Conservation (phyloP, 92 coral and sea anemone species). For the Nematostella vectensis region DNA sequence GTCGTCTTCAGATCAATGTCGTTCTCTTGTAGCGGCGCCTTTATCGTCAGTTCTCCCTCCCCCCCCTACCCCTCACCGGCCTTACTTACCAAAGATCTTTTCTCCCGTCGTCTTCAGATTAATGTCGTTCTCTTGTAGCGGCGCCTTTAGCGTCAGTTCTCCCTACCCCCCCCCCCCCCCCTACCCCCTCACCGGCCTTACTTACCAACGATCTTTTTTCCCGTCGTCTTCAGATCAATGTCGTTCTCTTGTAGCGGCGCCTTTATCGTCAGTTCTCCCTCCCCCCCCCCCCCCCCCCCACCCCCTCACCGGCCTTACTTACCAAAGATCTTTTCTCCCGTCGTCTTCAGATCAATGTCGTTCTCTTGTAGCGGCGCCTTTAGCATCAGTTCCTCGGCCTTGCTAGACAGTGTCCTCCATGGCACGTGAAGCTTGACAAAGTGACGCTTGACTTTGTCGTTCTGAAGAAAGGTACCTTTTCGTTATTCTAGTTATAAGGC, state of each 20-base stretch:
- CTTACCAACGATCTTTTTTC: constrained; percentile 29
- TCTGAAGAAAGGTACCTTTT: constrained; percentile 3
- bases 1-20: too few relatives aligned
- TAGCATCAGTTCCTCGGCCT: constrained; percentile 55
- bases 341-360: constrained; percentile 42
- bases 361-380: constrained; percentile 54
- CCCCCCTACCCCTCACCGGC: too few relatives aligned
- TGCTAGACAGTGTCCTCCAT: constrained; percentile 38
- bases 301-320: constrained; percentile 1
- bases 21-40: too few relatives aligned
- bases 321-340: constrained; percentile 32
- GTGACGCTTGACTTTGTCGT: constrained; percentile 22
- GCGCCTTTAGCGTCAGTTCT: too few relatives aligned
- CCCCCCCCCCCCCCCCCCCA: too few relatives aligned
- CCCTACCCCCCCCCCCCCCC: too few relatives aligned
- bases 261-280: constrained; percentile 48
- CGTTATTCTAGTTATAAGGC: too few relatives aligned
- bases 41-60: too few relatives aligned
- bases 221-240: constrained; percentile 32
- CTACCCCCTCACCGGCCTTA: too few relatives aligned
- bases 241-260: constrained; percentile 57
- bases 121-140: too few relatives aligned
- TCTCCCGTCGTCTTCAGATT: too few relatives aligned
- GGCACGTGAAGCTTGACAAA: constrained; percentile 68
- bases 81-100: too few relatives aligned